Evolutionary conservation across 2,113 vertebrate species (phyloP).

Genomic region (Protobothrops mucrosquamatus): DNA sequence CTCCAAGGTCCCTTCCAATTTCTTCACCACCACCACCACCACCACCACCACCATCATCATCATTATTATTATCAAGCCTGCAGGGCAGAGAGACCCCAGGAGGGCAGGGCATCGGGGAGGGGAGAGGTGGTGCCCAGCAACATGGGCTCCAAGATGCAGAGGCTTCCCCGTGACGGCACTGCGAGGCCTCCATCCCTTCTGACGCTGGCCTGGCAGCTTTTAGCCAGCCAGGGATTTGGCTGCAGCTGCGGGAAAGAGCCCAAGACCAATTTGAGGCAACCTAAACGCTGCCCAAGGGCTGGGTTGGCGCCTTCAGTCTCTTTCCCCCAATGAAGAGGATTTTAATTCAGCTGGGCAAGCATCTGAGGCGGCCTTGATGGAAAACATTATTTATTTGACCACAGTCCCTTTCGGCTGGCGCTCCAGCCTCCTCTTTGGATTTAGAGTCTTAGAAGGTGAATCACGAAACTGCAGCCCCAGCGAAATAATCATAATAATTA

Average conservation of each 20-base stretch:
- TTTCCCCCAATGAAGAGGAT: not conserved
- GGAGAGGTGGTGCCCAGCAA: not conserved
- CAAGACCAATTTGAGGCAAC: not conserved
- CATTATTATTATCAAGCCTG: too few species aligned
- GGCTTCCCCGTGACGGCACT: not conserved
- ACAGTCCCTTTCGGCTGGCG: constrained; percentile 36
- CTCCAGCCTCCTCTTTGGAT: constrained; percentile 6
- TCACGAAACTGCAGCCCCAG: constrained; percentile 47
- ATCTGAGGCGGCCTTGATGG: constrained; percentile 26
- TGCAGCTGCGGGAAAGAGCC: not conserved
- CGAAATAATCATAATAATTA: not conserved
- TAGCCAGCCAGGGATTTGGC: not conserved
- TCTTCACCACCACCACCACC: too few species aligned
- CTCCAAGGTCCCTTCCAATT: too few species aligned
- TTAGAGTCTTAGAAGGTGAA: constrained; percentile 45
- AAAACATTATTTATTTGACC: constrained; percentile 38
- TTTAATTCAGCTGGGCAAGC: not conserved
- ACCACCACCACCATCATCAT: too few species aligned
- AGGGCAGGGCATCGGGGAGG: not conserved
- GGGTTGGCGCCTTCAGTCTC: not conserved
- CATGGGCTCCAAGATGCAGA: fast-evolving
- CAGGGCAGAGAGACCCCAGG: not conserved
- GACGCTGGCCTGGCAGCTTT: not conserved
- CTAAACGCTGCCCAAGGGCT: not conserved
- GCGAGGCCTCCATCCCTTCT: not conserved